Conservation (phyloP, 2,113 vertebrate genomes). For the Sander lucioperca region DNA sequence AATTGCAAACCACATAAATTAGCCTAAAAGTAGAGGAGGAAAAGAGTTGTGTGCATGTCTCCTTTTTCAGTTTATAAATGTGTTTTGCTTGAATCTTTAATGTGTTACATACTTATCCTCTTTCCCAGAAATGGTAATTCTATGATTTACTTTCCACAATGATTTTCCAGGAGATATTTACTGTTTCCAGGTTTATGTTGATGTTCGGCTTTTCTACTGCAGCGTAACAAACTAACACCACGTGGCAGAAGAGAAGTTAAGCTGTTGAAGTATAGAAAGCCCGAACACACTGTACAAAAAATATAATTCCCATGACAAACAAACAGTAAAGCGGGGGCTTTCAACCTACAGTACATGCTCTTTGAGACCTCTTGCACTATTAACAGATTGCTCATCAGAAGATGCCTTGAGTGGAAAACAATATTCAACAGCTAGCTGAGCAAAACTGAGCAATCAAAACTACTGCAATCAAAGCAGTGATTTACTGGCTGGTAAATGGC, state of each 20-base stretch:
- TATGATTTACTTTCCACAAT: background rate
- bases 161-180: background rate
- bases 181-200: background rate
- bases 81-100: constrained; percentile 18
- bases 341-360: background rate
- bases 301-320: background rate
- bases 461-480: constrained; percentile 19
- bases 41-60: constrained; percentile 11
- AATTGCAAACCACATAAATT: constrained; percentile 71
- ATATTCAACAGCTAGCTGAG: constrained; percentile 21
- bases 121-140: constrained; percentile 1
- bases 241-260: background rate
- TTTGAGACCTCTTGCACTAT: constrained; percentile 2
- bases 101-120: background rate
- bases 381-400: background rate
- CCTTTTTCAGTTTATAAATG: constrained; percentile 2
- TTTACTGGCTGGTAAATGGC: constrained; percentile 11
- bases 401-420: constrained; percentile 19
- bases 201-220: constrained; percentile 4
- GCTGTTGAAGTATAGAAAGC: background rate
- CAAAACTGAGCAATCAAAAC: constrained; percentile 26
- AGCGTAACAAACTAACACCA: background rate
- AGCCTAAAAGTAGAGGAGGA: constrained; percentile 57
- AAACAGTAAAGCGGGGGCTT: background rate
- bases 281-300: background rate